phyloP scores from a whole-genome alignment of 1,140 invertebrate species.

The Trissolcus basalis region DNA sequence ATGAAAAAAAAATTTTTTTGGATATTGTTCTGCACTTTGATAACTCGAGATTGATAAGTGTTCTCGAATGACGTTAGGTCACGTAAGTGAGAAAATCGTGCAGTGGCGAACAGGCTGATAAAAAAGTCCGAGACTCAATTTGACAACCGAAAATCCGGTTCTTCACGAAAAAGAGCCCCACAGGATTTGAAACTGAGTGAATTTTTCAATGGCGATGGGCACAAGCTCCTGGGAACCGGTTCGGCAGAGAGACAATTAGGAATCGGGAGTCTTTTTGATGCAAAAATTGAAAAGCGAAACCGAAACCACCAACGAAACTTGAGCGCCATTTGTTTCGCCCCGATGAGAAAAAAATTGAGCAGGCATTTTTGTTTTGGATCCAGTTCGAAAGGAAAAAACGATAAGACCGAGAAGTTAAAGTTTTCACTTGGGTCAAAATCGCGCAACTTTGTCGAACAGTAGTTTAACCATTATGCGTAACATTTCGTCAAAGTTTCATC shows the following conservation, averaged over 20 bases:
- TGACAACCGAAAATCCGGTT: conserved; percentile 1
- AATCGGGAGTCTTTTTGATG: background rate
- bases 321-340: background rate
- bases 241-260: background rate
- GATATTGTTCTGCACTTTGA: too few species aligned
- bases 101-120: too few species aligned
- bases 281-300: conserved; percentile 1
- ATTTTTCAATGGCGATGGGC: background rate
- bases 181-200: background rate
- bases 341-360: background rate
- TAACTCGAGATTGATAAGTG: too few species aligned
- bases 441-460: too few species aligned
- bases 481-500: conserved; percentile 46
- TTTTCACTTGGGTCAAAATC: too few species aligned
- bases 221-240: background rate
- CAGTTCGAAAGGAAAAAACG: background rate
- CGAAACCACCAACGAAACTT: background rate
- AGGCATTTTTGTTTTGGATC: background rate
- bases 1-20: too few species aligned
- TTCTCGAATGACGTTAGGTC: too few species aligned
- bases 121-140: background rate
- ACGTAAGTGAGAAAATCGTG: too few species aligned
- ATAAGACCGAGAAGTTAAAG: too few species aligned
- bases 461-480: conserved; percentile 44
- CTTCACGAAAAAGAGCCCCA: background rate